Evolutionary conservation across 2,797 vertebrate species (phyloP), one percentile per base, ranked within the genome.

Genomic region (Delichon dasypus): DNA sequence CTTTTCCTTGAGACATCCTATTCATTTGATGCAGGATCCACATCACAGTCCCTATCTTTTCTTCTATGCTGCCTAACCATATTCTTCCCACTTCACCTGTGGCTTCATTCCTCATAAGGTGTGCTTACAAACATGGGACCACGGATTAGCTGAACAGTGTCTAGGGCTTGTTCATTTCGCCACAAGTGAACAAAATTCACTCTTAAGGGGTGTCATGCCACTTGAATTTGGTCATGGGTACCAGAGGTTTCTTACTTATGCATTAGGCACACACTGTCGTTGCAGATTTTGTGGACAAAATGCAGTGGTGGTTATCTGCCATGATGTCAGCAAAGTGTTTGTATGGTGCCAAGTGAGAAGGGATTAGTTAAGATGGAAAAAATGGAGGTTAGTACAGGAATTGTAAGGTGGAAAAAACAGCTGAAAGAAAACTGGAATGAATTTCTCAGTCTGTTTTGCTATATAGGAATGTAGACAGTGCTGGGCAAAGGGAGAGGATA

Each of bases 51-150:
- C 26, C 48, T 62, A 1, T 32, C 8, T 89, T 82, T 85, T 54
- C 38, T 73, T 71, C 61, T 47, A 3, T 23, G 18, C 32, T 6
- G 1, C 67, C 64, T 53, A 32, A 70, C 15, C 15, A 1, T 44
- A 54, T 85, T 71, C 29, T 48, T 93, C 38, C 19, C 11, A 5
- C 19, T 81, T 85, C 29, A 47, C 38, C n/a, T 19, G 9, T 34
- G 76, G 32, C 38, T 65, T 65, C 9, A 21, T 72, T 93, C 81
- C 70, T 83, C 44, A 29, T 86, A 75, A 2, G 10, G 55, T 0
- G 0, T 76, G 40, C 62, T 83, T 5, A 0, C 30, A 36, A 80
- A 11, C 26, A 36, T 0, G 0, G 17, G 26, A 38, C 42, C 36
- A 60, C 1, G 1, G 4, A 45, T 51, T 78, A 62, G 44, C 40